Percentiles rank a stretch among this genome's conserved stretches.
These are phyloP conservation scores for Azorinus chamasolen DNA, from an alignment of 2,888 invertebrate genomes.

Conservation along the genomic window DNA sequence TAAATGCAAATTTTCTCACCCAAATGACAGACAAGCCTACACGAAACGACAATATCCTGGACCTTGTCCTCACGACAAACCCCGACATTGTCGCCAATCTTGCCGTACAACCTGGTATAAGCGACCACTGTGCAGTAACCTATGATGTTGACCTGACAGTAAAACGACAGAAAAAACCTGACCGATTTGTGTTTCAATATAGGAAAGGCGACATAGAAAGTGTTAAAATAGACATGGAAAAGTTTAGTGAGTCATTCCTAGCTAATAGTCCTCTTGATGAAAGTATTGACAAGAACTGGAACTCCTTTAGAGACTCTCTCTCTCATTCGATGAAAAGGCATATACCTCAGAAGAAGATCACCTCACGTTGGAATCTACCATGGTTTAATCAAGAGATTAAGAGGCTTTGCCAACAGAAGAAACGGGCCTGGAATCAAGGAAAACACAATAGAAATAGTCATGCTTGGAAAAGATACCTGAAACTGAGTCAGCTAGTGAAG, in stretches of 20 bases:
- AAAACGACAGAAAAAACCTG: slow-evolving; percentile 30
- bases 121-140: slow-evolving; percentile 29
- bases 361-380: slow-evolving; percentile 34
- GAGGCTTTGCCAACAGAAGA: slow-evolving; percentile 28
- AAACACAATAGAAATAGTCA: slow-evolving; percentile 30
- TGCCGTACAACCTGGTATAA: slow-evolving; percentile 28
- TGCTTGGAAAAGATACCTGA: slow-evolving; percentile 27
- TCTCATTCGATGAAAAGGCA: slow-evolving; percentile 34
- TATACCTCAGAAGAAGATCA: slow-evolving; percentile 41
- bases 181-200: slow-evolving; percentile 38
- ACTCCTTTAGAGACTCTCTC: slow-evolving; percentile 25
- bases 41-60: slow-evolving; percentile 26
- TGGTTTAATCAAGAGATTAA: slow-evolving; percentile 29
- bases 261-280: slow-evolving; percentile 2
- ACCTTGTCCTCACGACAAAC: slow-evolving; percentile 32
- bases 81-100: slow-evolving; percentile 19
- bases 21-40: slow-evolving; percentile 36
- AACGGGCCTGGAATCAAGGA: slow-evolving; percentile 35
- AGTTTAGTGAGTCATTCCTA: slow-evolving; percentile 4
- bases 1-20: slow-evolving; percentile 38
- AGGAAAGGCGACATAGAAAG: slow-evolving; percentile 24
- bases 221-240: slow-evolving; percentile 15
- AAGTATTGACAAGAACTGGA: slow-evolving; percentile 34
- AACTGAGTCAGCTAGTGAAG: slow-evolving; percentile 27
- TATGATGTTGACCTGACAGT: slow-evolving; percentile 22